phyloP scores from a whole-genome alignment of 2,888 invertebrate genomes.

The Aphidoletes aphidimyza region DNA sequence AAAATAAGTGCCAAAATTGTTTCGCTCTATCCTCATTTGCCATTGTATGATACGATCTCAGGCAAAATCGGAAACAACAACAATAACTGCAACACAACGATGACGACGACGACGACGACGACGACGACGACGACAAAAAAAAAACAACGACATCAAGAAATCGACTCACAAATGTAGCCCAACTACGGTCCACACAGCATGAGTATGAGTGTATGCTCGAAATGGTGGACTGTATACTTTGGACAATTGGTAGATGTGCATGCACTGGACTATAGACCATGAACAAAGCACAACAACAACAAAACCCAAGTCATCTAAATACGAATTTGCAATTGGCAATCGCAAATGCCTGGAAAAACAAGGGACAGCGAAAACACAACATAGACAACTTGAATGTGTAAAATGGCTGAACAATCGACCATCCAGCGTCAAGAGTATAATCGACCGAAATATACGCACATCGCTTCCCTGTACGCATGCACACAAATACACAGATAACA shows the following conservation, averaged over 20 bases:
- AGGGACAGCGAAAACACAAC: background rate
- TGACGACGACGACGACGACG: too few relatives aligned
- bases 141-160: background rate
- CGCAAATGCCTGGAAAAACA: background rate
- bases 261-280: background rate
- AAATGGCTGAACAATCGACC: background rate
- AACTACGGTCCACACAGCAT: too few relatives aligned
- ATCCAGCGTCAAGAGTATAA: background rate
- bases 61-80: background rate
- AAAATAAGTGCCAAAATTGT: conserved; percentile 10
- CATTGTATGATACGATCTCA: background rate
- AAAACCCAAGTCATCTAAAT: background rate
- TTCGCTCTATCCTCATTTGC: conserved; percentile 18
- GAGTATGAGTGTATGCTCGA: too few relatives aligned
- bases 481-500: background rate
- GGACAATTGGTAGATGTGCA: background rate
- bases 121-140: background rate
- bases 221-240: too few relatives aligned
- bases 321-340: conserved; percentile 5
- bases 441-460: background rate
- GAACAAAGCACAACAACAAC: background rate
- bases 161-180: too few relatives aligned
- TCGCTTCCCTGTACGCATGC: background rate
- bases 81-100: background rate
- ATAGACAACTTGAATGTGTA: background rate